Conservation (phyloP, 2,113 vertebrate genomes). For the Sylvia atricapilla region DNA sequence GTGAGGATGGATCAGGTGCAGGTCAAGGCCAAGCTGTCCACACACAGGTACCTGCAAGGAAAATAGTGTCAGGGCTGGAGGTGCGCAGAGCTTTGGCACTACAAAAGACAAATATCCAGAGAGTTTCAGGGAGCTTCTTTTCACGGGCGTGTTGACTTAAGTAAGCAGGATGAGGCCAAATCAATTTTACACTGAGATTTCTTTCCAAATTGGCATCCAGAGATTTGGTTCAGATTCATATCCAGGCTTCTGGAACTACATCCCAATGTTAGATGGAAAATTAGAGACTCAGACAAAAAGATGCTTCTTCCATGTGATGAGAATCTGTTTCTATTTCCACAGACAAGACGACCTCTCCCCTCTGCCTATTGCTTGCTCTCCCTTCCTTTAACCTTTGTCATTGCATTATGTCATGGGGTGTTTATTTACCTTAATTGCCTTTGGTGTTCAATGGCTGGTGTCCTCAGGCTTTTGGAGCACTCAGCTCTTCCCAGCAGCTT, state of each 20-base stretch:
- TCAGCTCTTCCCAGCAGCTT: not conserved
- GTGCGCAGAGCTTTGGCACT: not conserved
- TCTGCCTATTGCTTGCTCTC: not conserved
- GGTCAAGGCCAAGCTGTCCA: not conserved
- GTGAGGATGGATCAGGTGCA: not conserved
- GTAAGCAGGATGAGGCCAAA: not conserved
- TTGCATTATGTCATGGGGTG: not conserved
- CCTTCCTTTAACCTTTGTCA: not conserved
- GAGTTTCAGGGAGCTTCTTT: not conserved
- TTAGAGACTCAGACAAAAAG: not conserved
- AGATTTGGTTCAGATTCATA: not conserved
- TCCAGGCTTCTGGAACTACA: not conserved
- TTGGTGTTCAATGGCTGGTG: not conserved
- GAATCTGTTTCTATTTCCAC: not conserved
- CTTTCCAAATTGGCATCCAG: not conserved
- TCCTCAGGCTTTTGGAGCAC: not conserved
- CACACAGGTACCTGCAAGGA: not conserved
- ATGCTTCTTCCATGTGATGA: not conserved
- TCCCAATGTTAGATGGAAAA: not conserved
- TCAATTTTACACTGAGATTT: not conserved
- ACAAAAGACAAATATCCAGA: not conserved
- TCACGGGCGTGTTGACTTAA: not conserved
- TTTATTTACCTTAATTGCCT: not conserved
- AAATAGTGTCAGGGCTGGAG: not conserved
- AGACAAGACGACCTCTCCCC: not conserved